Conservation (phyloP, 2,888 invertebrate species). For the Drosophila silvestris region DNA sequence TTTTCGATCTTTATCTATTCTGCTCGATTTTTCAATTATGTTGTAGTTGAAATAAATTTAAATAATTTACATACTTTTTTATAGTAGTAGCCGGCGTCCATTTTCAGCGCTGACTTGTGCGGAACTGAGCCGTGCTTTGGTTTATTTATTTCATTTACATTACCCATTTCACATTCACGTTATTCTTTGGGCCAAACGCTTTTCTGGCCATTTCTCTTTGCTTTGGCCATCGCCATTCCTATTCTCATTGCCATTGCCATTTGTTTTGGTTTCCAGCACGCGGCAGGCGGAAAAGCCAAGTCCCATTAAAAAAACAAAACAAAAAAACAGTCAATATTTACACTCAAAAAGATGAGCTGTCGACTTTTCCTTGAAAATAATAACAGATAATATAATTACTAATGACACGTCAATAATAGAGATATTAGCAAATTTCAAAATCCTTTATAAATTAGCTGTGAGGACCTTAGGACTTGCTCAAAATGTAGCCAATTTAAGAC, state of each 20-base stretch:
- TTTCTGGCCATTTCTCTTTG: conserved; percentile 59
- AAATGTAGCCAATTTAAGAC: background rate
- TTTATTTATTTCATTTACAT: conserved; percentile 60
- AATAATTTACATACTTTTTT: conserved; percentile 69
- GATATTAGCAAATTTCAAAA: background rate
- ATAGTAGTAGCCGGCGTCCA: conserved; percentile 67
- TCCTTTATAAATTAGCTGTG: background rate
- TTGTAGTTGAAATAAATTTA: background rate
- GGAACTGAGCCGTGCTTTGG: conserved; percentile 62
- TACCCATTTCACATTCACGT: conserved; percentile 25
- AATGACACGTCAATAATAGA: background rate
- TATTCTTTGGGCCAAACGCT: conserved; percentile 28
- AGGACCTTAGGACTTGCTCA: background rate
- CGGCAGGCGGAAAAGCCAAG: conserved; percentile 52
- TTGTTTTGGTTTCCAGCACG: conserved; percentile 30
- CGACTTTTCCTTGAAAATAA: background rate
- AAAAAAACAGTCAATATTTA: conserved; percentile 18
- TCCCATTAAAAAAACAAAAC: conserved; percentile 5
- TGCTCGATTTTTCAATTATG: conserved; percentile 38
- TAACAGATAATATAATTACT: background rate
- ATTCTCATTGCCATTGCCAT: conserved; percentile 48
- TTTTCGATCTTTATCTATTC: background rate
- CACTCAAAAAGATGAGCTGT: conserved; percentile 21
- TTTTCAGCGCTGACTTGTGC: conserved; percentile 69
- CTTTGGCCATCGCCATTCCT: conserved; percentile 48